A percentile compares a stretch with the other conserved stretches of the same genome.
phyloP scores from a whole-genome alignment of 2,888 invertebrate genomes.

The Electrophaes corylata region DNA sequence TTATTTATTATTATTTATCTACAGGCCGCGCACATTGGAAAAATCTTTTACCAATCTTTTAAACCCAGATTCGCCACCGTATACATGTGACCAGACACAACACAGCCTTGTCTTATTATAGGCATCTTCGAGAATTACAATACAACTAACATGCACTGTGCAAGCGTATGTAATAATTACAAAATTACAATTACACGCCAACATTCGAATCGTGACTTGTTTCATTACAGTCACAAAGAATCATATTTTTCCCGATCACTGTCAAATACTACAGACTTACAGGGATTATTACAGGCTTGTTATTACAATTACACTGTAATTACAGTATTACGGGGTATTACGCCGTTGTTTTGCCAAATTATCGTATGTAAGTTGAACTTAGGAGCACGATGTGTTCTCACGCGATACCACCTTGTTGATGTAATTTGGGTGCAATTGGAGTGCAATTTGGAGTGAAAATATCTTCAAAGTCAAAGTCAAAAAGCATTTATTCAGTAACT shows the following conservation, averaged over 20 bases:
- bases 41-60: too few relatives aligned
- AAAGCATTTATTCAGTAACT: too few relatives aligned
- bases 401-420: slow-evolving; percentile 36
- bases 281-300: slow-evolving; percentile 21
- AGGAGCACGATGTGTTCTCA: slow-evolving; percentile 22
- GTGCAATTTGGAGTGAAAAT: neutral
- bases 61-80: too few relatives aligned
- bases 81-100: too few relatives aligned
- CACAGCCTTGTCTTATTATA: neutral
- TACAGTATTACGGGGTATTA: slow-evolving; percentile 37
- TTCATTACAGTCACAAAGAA: slow-evolving; percentile 15
- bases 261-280: slow-evolving; percentile 20
- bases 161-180: slow-evolving; percentile 1
- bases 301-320: slow-evolving; percentile 35
- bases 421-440: slow-evolving; percentile 28
- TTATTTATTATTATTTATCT: too few relatives aligned
- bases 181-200: slow-evolving; percentile 9
- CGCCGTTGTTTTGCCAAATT: slow-evolving; percentile 47
- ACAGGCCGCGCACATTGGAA: too few relatives aligned
- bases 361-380: slow-evolving; percentile 41
- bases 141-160: neutral
- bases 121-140: neutral
- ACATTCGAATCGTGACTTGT: slow-evolving; percentile 22
- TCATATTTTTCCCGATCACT: slow-evolving; percentile 30
- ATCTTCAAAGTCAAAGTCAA: too few relatives aligned